A percentile compares a stretch with the other conserved stretches of the same genome.
Conservation (phyloP, 2,113 vertebrate genomes). For the Ursus arctos region DNA sequence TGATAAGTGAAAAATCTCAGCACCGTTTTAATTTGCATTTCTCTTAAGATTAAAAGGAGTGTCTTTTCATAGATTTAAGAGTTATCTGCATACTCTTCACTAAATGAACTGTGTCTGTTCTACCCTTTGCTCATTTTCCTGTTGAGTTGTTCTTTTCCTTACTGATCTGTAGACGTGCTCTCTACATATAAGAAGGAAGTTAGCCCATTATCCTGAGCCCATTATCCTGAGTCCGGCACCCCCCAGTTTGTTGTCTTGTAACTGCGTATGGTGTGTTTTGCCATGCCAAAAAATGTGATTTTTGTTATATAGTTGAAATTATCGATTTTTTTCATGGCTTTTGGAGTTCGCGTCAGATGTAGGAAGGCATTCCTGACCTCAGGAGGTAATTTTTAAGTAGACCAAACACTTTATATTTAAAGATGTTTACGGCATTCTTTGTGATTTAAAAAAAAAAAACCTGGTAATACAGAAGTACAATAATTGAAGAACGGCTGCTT, state of each 20-base stretch:
- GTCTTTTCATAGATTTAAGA: constrained; percentile 37
- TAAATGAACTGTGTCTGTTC: constrained; percentile 24
- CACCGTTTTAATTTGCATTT: constrained; percentile 64
- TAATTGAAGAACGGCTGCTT: constrained; percentile 30
- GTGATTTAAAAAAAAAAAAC: neutral
- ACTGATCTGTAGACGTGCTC: neutral
- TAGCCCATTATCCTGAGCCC: neutral
- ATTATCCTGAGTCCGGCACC: no score
- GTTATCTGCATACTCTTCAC: neutral
- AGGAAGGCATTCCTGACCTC: neutral
- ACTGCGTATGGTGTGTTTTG: neutral
- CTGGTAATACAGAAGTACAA: neutral
- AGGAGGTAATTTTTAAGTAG: neutral
- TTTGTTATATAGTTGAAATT: neutral
- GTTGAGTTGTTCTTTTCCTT: neutral
- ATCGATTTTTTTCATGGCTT: neutral
- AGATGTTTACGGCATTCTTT: neutral
- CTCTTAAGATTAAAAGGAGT: neutral
- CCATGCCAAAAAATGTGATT: constrained; percentile 54
- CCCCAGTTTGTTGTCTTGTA: neutral
- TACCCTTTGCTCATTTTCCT: constrained; percentile 38
- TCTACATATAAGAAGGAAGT: constrained; percentile 38
- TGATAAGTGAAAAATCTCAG: constrained; percentile 22
- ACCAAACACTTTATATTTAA: neutral
- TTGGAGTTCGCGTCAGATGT: neutral